Evolutionary conservation across 1,140 invertebrate genomes (phyloP).

Genomic region (Eciton burchellii): DNA sequence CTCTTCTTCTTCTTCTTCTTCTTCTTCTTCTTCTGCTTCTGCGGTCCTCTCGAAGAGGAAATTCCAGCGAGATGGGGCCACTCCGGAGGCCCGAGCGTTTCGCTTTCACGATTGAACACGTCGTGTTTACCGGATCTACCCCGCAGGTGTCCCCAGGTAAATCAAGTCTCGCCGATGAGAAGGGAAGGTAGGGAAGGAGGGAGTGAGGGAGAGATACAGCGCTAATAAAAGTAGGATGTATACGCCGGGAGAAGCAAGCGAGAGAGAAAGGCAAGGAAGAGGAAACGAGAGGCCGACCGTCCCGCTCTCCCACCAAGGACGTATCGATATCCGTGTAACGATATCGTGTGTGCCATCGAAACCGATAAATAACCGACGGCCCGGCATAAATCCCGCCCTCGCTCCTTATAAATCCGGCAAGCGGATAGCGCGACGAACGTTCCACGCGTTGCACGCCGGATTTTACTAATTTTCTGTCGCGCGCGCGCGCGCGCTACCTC

Average conservation of each 20-base stretch:
- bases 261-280: slow-evolving; percentile 56
- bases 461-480: slow-evolving; percentile 85
- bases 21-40: too few relatives aligned
- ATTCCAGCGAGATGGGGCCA: slow-evolving; percentile 12
- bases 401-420: slow-evolving; percentile 84
- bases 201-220: background rate
- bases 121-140: slow-evolving; percentile 52
- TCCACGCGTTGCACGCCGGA: slow-evolving; percentile 79
- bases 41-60: slow-evolving; percentile 18
- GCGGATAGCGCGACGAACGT: slow-evolving; percentile 78
- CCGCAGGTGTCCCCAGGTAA: slow-evolving; percentile 61
- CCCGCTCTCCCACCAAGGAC: slow-evolving; percentile 71
- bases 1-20: too few relatives aligned
- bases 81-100: slow-evolving; percentile 41
- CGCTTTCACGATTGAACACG: slow-evolving; percentile 53
- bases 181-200: slow-evolving; percentile 4
- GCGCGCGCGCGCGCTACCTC: slow-evolving; percentile 59
- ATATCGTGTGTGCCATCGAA: slow-evolving; percentile 84
- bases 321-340: slow-evolving; percentile 84
- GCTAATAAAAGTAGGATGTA: slow-evolving; percentile 29
- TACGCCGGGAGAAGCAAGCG: background rate
- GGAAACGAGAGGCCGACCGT: background rate
- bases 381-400: slow-evolving; percentile 83
- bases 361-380: slow-evolving; percentile 83
- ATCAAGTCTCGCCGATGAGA: slow-evolving; percentile 47